Percentiles rank a stretch among this genome's conserved stretches.
Evolutionary conservation across 2,113 vertebrate species (phyloP).

Genomic region (Nestor notabilis): DNA sequence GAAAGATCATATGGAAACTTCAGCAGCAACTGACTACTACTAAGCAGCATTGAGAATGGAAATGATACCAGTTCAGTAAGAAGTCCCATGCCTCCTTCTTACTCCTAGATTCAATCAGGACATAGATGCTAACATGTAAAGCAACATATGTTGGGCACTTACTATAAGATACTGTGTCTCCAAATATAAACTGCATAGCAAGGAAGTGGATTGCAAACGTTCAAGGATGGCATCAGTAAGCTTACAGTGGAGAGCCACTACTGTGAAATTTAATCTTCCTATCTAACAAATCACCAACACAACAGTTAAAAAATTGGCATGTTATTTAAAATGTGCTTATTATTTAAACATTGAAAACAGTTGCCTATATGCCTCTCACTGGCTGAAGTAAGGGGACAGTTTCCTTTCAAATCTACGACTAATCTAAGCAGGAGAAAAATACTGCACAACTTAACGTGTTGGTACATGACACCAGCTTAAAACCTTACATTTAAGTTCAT

Average conservation of each 20-base stretch:
- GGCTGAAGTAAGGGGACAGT: neutral
- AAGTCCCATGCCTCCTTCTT: neutral
- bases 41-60: neutral
- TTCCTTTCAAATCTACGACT: neutral
- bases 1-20: neutral
- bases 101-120: neutral
- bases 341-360: neutral
- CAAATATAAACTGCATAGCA: neutral
- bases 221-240: neutral
- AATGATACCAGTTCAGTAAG: neutral
- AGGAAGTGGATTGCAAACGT: neutral
- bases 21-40: neutral
- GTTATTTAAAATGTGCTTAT: neutral
- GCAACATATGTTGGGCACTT: neutral
- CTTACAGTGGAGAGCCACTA: neutral
- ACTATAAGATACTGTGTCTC: neutral
- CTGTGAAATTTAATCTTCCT: neutral
- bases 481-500: constrained; percentile 49
- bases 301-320: neutral
- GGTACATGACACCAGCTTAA: constrained; percentile 17
- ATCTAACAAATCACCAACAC: neutral
- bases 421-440: neutral
- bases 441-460: neutral
- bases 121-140: neutral
- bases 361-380: neutral